Evolutionary conservation across 2,113 vertebrate species (phyloP).

Genomic region (Notothenia coriiceps): DNA sequence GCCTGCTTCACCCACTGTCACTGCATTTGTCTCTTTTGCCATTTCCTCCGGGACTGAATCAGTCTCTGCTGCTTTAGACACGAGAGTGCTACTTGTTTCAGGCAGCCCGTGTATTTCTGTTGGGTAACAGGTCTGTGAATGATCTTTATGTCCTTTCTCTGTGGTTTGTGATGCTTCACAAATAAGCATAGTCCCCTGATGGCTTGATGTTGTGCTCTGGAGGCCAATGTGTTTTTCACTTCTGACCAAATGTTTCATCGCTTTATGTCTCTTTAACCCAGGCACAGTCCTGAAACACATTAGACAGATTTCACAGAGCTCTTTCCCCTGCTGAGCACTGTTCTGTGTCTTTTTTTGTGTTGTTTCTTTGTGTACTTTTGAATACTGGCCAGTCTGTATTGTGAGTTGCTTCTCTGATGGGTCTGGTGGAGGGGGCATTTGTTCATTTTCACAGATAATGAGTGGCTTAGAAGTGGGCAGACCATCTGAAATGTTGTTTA

Average conservation of each 20-base stretch:
- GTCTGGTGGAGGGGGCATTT: constrained; percentile 49
- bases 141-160: constrained; percentile 76
- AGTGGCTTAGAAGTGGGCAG: constrained; percentile 64
- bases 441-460: constrained; percentile 64
- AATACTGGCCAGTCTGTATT: constrained; percentile 58
- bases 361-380: constrained; percentile 62
- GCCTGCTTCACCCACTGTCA: constrained; percentile 54
- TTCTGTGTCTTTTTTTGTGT: constrained; percentile 70
- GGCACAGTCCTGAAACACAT: constrained; percentile 91
- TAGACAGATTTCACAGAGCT: constrained; percentile 90
- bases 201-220: constrained; percentile 66
- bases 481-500: constrained; percentile 64
- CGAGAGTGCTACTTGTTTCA: constrained; percentile 61
- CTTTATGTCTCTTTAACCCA: constrained; percentile 94
- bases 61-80: constrained; percentile 65
- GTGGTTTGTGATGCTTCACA: constrained; percentile 65
- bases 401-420: constrained; percentile 50
- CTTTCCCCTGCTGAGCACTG: constrained; percentile 74
- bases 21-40: constrained; percentile 56
- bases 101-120: constrained; percentile 61
- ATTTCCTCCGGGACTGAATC: constrained; percentile 66
- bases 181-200: constrained; percentile 62
- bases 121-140: constrained; percentile 68
- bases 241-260: constrained; percentile 90
- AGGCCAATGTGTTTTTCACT: constrained; percentile 48